Conservation (phyloP, 2,888 invertebrate species). For the Eristalis intricaria region DNA sequence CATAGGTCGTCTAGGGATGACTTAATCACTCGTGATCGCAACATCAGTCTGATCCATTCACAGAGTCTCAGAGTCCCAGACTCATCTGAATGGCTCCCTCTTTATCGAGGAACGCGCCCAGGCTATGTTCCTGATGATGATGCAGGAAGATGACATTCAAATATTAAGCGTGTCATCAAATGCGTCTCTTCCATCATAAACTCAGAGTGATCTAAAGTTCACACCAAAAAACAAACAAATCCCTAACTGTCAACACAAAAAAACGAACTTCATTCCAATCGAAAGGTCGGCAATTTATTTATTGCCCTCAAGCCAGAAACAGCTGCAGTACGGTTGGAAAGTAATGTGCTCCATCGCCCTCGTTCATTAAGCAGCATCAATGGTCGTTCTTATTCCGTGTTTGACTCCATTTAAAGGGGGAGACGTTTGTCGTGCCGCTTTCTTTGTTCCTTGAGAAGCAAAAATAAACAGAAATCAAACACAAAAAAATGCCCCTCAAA, state of each 20-base stretch:
- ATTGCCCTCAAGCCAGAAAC: neutral
- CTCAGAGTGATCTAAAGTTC: too few relatives aligned
- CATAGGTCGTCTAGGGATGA: too few relatives aligned
- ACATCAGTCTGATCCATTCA: too few relatives aligned
- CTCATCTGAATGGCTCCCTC: too few relatives aligned
- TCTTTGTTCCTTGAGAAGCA: neutral
- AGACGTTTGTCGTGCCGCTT: neutral
- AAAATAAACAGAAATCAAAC: neutral
- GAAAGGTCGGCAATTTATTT: neutral
- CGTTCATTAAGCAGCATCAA: slow-evolving; percentile 31
- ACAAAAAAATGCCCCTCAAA: neutral
- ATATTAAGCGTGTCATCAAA: too few relatives aligned
- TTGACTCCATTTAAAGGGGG: neutral
- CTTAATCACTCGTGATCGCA: too few relatives aligned
- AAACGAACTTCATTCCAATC: neutral
- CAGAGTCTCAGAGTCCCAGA: too few relatives aligned
- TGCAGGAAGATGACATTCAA: too few relatives aligned
- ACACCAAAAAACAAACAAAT: neutral
- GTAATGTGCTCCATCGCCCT: slow-evolving; percentile 2
- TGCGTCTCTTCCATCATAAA: too few relatives aligned
- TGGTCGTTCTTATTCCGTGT: slow-evolving; percentile 12
- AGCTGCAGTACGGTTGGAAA: neutral
- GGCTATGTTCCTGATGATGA: too few relatives aligned
- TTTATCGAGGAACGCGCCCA: too few relatives aligned
- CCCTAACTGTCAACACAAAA: neutral